Evolutionary conservation across 2,888 invertebrate genomes (phyloP), one percentile per base, ranked within the genome.

Genomic region (Rhingia rostrata): DNA sequence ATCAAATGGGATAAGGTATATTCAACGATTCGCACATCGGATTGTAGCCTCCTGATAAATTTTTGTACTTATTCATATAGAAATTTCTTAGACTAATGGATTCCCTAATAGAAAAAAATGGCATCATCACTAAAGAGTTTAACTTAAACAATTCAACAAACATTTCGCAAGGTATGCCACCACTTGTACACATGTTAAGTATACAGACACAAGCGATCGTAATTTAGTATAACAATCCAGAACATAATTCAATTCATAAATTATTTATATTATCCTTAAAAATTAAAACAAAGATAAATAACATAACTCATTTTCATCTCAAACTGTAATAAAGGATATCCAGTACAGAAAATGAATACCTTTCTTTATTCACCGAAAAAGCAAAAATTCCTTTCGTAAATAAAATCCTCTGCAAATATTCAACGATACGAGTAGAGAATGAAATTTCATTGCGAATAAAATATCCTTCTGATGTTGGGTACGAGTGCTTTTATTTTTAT

Each of bases 401-500:
- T 60, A 32, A 32, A 14, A 56, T 66, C 60, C 6, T 49, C 22
- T 39, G 14, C 58, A 49, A 61, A 74, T 56, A 63, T 22, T 22
- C 47, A 43, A 43, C 37, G 61, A 63, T 47, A 22, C 22, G 22
- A 22, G 22, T 22, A 69, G 51, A 49, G 14, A 63, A 56, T 12
- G 14, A 70, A 9, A 35, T 69, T 69, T 75, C 75, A 81, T 81
- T 67, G 54, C 58, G 12, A 70, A 51, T 22, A 60, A 33, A 75
- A 74, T 67, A 22, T 64, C 53, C 32, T 75, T 58, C 41, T 49
- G 69, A 66, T 35, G 37, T 45, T 63, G 30, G 12, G 47, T 47
- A 47, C 6, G 47, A 22, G 41, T 49, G 56, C 1, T 22, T 22
- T 22, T 74, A 49, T 37, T 53, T 60, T 58, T 74, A 9, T 64